Base-by-base conservation (phyloP, 2,888 invertebrate species). In the Pristionchus entomophagus region DNA sequence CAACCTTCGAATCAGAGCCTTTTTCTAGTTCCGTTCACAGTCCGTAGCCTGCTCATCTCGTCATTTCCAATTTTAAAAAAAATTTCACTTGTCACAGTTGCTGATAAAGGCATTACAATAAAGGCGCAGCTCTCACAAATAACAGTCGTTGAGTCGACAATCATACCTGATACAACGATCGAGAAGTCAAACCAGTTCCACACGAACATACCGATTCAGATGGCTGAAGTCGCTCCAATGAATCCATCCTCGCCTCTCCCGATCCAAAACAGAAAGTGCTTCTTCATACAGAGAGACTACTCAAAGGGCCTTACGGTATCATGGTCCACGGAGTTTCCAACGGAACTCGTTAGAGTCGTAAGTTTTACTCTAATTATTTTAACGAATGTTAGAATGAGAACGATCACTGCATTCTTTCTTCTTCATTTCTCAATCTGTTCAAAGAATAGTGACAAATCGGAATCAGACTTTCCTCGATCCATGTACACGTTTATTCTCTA, bases 221-320 rank as follows among this genome's bases (percentile, higher is more conserved):
- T 82, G 82, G 82, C 82, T n/a, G 82, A 82, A 29, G 59, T 82
- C 29, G 82, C 82, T 41, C 82, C 82, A 26, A 53, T 82, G 29
- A 56, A 32, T 59, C 41, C 38, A 1, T n/a, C 12, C 22, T n/a
- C 41, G 29, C 73, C 77, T 17, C 73, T 85, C 6, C 73, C 85
- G 5, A 29, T 38, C 19, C 29, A 51, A 35, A 77, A 85, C 26
- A 26, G 73, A 10, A 77, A 85, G 29, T 73, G 73, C 49, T 38
- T 77, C 73, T 85, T 85, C 85, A 53, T 85, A 14, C 85, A 73
- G 56, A 32, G 85, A 41, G 85, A 85, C 26, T 85, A 85, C 77
- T 73, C 85, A 26, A 53, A 56, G 26, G 77, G 77, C 0, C 53
- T 77, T 10, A 77, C 73, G 2, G 77, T 77, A 12, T 22, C 62